Evolutionary conservation across 2,113 vertebrate genomes (phyloP), one percentile per base, ranked within the genome.

Genomic region (Oreochromis niloticus): DNA sequence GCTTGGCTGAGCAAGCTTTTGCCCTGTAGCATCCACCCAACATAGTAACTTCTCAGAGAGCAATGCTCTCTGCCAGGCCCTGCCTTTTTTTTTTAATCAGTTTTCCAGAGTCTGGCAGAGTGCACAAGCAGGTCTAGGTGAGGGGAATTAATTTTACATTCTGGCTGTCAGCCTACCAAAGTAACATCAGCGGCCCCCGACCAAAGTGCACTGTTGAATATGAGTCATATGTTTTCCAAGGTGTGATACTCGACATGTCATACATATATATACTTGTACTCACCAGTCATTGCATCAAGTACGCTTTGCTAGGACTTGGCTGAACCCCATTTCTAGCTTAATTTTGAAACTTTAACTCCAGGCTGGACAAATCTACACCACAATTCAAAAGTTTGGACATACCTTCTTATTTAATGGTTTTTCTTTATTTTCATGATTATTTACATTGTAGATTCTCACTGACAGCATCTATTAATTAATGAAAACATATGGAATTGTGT

Each of bases 11-110:
- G 87, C 83, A 75, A 68, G 66, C 82, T 66, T 84, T 57, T 81
- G 86, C 88, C 87, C 84, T 43, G 24, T 86, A 89, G 89, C 91
- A 80, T 82, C 88, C 88, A 88, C 48, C 78, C 87, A 91, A 89
- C 88, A 88, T 75, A 83, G 90, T 9, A 63, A 80, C 82, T 86
- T 80, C 81, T 55, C 88, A 78, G 80, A 86, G 86, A 81, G 89
- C 73, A 27, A 12, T 7, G 9, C 85, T 83, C 11, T 3, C 71
- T 82, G 85, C 88, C 89, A 86, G 81, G 46, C 73, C 66, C 80
- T 87, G 78, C 82, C 85, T 90, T 80, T 87, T 86, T 88, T 87
- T 84, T 86, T 88, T 32, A 86, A 90, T 91, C 82, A 88, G 81
- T 75, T 85, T 89, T 83, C 84, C 61, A 81, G 81, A 90, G 81